phyloP scores from a whole-genome alignment of 2,113 vertebrate species.

The Delphinus delphis region DNA sequence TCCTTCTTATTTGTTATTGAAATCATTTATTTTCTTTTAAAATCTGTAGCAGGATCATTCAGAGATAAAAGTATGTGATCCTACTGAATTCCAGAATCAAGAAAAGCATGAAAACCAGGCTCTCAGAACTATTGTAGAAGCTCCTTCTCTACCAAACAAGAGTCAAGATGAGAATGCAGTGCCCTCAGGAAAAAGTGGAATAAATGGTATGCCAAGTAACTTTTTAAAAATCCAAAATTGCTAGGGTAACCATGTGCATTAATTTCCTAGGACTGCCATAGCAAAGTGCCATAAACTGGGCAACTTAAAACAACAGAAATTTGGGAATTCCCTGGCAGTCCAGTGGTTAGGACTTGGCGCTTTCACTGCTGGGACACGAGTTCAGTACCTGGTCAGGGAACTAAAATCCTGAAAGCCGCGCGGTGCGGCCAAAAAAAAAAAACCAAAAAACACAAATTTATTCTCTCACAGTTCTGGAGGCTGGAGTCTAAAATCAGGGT shows the following conservation, averaged over 20 bases:
- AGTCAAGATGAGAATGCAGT: neutral
- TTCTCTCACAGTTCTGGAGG: neutral
- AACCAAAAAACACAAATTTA: neutral
- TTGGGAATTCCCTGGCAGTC: too few species aligned
- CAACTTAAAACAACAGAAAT: neutral
- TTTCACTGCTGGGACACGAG: too few species aligned
- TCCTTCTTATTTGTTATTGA: neutral
- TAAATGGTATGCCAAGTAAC: conserved; percentile 55
- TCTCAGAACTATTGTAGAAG: neutral
- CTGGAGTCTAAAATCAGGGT: neutral
- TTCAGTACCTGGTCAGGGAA: too few species aligned
- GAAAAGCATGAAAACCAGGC: conserved; percentile 38
- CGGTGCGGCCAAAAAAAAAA: too few species aligned
- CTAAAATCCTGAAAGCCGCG: too few species aligned
- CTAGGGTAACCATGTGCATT: neutral
- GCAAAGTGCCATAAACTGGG: neutral
- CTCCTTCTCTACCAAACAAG: neutral
- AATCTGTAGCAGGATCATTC: conserved; percentile 70
- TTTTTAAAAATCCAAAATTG: neutral
- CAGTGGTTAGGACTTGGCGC: too few species aligned
- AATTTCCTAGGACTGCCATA: neutral
- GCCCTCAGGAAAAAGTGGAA: neutral
- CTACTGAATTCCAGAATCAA: neutral
- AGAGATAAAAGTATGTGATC: conserved; percentile 72
- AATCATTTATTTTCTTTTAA: conserved; percentile 45